A percentile compares a stretch with the other conserved stretches of the same genome.
These are phyloP conservation scores for Amyelois transitella DNA, from an alignment of 1,140 invertebrate genomes.

Conservation along the genomic window DNA sequence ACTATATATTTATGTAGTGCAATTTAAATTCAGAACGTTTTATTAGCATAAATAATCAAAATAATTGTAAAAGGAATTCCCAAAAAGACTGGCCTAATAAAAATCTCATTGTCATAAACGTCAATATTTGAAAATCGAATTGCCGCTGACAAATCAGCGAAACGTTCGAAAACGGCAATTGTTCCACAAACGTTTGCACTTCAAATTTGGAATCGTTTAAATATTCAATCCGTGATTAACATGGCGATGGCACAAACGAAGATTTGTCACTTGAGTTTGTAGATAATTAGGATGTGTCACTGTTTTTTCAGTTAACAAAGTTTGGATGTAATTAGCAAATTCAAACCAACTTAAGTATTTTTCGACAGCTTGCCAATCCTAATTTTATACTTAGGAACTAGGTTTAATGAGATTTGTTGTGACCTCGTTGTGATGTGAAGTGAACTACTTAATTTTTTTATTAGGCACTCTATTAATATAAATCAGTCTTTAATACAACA, in stretches of 20 bases:
- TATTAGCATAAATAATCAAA: background rate
- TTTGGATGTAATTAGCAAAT: background rate
- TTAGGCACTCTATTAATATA: too few relatives aligned
- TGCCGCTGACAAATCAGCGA: background rate
- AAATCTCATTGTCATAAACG: conserved; percentile 3
- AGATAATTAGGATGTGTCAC: background rate
- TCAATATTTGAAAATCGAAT: conserved; percentile 4
- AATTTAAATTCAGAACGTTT: too few relatives aligned
- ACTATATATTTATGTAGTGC: too few relatives aligned
- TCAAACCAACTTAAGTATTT: background rate
- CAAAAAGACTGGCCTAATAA: background rate
- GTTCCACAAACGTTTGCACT: conserved; percentile 11
- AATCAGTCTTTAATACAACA: too few relatives aligned
- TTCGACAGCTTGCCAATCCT: too few relatives aligned
- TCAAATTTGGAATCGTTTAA: conserved; percentile 10
- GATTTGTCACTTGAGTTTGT: background rate
- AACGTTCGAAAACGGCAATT: background rate
- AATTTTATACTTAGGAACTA: too few relatives aligned
- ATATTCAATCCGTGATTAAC: conserved; percentile 17
- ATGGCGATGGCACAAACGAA: background rate
- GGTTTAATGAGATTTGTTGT: too few relatives aligned
- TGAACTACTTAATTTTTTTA: too few relatives aligned
- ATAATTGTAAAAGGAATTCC: background rate
- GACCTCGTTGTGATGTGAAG: too few relatives aligned
- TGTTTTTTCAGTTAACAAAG: background rate